Base-by-base conservation (phyloP, 2,797 vertebrate genomes). In the Coregonus suidteri region DNA sequence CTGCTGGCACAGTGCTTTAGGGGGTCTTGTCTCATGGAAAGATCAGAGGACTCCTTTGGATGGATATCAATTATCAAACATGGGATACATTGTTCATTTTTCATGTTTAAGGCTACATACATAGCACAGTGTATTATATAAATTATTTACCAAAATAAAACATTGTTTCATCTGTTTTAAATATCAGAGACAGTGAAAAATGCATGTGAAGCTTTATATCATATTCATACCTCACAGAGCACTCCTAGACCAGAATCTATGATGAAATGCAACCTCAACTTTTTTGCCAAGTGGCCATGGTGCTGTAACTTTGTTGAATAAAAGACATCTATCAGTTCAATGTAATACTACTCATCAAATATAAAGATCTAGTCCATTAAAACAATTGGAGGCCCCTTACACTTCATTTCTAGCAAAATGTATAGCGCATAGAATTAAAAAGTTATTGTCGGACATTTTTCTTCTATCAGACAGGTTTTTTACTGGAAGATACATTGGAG, bases 31-130 rank as follows among this genome's bases (percentile, higher is more conserved):
- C 75, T 16, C 41, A 56, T 31, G 16, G 68, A 56, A 72, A 82
- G 59, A 73, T 79, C 67, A 77, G 75, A 82, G 71, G 41, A 53
- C 41, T 51, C 37, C 62, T 66, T 71, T 75, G 31, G 41, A 52
- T 75, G 37, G 41, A 52, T 66, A 72, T 34, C 77, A 59, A 59
- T 34, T 34, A 34, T 34, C 31, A 34, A 34, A 34, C 31, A 34
- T 3, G 31, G 31, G 3, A 34, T 3, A 34, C 31, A 34, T 35
- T 0, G 25, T 25, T 70, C 31, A 78, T 73, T 69, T 69, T 75
- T 53, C 20, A 25, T 25, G 25, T 25, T 25, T 25, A 25, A 76
- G 16, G 51, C 51, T 75, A 72, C 41, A 18, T 70, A 62, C 34
- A 35, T 4, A 30, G n/a, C 16, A 37, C 31, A 35, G 41, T 47